These are phyloP conservation scores for Podargus strigoides DNA, from an alignment of 2,797 vertebrate genomes.

Conservation along the genomic window DNA sequence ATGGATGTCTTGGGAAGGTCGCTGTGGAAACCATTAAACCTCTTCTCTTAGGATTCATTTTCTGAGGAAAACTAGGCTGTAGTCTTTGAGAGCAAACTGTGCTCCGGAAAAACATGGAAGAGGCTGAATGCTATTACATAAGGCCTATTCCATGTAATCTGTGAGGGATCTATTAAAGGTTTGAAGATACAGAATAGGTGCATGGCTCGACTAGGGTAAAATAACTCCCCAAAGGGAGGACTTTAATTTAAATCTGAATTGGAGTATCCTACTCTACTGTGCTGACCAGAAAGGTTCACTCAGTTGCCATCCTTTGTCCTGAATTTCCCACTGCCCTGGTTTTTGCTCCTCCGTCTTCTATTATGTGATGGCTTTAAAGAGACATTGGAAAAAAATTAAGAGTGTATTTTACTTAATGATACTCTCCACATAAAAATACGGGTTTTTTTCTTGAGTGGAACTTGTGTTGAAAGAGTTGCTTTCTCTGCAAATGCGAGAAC, in stretches of 20 bases:
- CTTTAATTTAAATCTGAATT: neutral
- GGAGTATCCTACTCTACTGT: neutral
- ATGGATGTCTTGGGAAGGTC: slow-evolving; percentile 40
- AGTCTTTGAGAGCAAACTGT: slow-evolving; percentile 43
- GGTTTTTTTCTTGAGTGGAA: neutral
- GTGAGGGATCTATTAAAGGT: neutral
- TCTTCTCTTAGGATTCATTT: slow-evolving; percentile 50
- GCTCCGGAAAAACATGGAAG: slow-evolving; percentile 14
- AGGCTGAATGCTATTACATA: slow-evolving; percentile 11
- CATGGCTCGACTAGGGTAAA: neutral
- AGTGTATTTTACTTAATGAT: neutral
- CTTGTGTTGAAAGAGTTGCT: neutral
- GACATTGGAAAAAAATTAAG: neutral
- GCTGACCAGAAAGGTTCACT: neutral
- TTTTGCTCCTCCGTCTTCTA: neutral
- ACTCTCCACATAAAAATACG: neutral
- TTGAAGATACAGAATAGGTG: neutral
- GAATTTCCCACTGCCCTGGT: neutral
- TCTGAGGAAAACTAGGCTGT: slow-evolving; percentile 67
- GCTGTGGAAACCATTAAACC: slow-evolving; percentile 66
- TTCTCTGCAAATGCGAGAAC: neutral
- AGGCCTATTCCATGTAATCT: neutral
- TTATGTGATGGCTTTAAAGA: neutral
- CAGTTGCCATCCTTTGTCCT: neutral
- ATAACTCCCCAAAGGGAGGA: neutral